Evolutionary conservation across 2,113 vertebrate genomes (phyloP), one percentile per base, ranked within the genome.

Genomic region (Pollimyrus isidori): DNA sequence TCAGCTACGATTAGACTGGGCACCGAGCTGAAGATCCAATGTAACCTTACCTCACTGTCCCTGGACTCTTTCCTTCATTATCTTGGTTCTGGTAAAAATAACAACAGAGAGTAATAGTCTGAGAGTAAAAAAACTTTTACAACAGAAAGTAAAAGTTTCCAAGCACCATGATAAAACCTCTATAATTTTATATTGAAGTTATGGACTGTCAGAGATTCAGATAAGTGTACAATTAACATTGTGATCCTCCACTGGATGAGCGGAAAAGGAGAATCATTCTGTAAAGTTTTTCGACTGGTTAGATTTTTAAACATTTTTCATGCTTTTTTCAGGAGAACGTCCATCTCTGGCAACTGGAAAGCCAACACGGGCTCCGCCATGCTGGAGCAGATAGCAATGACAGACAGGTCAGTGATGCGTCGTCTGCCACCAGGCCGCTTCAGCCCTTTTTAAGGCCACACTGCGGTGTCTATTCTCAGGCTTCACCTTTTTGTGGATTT

Each of bases 321-420:
- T 91, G 13, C 1, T 93, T 94, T 87, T 93, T 82, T 21, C 93
- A 99, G 98, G 98, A 97, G 98, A 91, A 99, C 98, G 0, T 99
- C 98, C 46, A 99, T 99, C 93, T 99, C 98, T 89, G 98, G 98
- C 9, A 99, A 99, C 96, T 99, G 98, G 98, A 99, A 99, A 91
- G 98, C 98, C 58, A 99, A 99, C 94, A 99, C 98, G 0, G 98
- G 98, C 53, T 99, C 98, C 2, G 98, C 98, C 10, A 99, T 99
- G 98, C 91, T 99, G 95, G 98, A 99, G 90, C 98, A 99, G 95
- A 98, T 99, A 17, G 98, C 98, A 73, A 99, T 98, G 98, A 99
- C 98, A 0, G 98, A 99, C 94, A 97, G 98, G 98, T 99, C 50
- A 35, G 49, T 95, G 94, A 86, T 30, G 30, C 42, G 0, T 52